Evolutionary conservation across 2,113 vertebrate species (phyloP), one percentile per base, ranked within the genome.

Genomic region (Typhlomys cinereus): DNA sequence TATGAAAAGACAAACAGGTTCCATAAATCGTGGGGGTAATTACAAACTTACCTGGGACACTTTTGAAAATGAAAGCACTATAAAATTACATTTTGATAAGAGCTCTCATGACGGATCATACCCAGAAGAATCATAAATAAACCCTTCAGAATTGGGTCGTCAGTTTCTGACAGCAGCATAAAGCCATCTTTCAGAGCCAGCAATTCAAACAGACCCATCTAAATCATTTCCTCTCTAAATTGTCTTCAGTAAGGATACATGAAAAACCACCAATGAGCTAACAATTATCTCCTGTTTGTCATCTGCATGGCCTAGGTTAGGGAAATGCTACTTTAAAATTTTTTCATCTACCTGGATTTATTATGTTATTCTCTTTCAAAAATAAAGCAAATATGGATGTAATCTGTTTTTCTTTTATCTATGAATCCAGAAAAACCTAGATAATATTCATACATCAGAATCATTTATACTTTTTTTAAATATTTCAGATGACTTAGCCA

Each of bases 131-230:
- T 79, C 50, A 39, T 52, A 74, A 80, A 82, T 76, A 66, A 64
- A 92, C 83, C 81, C 90, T 95, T 91, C 88, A 91, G n/a, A 92
- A 94, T 81, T 79, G 76, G 84, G 44, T 76, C 94, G 94, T 88
- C 1, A 12, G 62, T 80, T 84, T 95, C 87, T 95, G 92, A 94
- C 93, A 94, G 92, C 94, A 83, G 18, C 64, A 80, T 83, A 75
- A 90, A 94, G 91, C 95, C 66, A 69, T 92, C 94, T 87, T 89
- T 93, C 89, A 94, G 91, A 92, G 86, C 64, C 79, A 88, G 74
- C 14, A 83, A 92, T 95, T 88, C 92, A 92, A 83, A 61, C 62
- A 79, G 80, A 36, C 62, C 96, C 76, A 73, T 91, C 80, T 91
- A 92, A 93, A 89, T 89, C 91, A 94, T 84, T 92, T 92, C 87